A percentile compares a stretch with the other conserved stretches of the same genome.
Evolutionary conservation across 2,113 vertebrate genomes (phyloP).

Genomic region (Proteles cristata): DNA sequence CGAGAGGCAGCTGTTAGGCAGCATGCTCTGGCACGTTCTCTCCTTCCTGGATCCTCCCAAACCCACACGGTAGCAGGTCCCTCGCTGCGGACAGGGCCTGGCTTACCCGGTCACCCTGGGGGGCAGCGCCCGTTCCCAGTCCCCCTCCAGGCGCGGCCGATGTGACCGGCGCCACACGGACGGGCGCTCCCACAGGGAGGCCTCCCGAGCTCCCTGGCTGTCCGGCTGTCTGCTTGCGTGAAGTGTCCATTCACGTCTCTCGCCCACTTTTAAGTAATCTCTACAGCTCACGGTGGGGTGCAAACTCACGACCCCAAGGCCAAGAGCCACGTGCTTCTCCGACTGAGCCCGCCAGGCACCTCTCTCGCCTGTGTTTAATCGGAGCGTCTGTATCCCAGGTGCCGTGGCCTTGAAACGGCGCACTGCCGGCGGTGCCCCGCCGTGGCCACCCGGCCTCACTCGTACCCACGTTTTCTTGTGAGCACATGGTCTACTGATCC

Average conservation of each 20-base stretch:
- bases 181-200: fast-evolving
- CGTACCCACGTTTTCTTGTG: fast-evolving
- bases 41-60: neutral
- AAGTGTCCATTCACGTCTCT: neutral
- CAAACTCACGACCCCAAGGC: neutral
- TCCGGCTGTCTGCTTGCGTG: neutral
- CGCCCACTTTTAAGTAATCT: neutral
- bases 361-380: neutral
- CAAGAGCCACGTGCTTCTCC: neutral
- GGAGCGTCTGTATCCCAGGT: fast-evolving
- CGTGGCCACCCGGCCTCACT: neutral
- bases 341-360: neutral
- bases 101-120: neutral
- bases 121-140: neutral
- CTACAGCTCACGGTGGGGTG: neutral
- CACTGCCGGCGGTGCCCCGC: neutral
- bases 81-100: neutral
- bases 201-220: neutral
- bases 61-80: fast-evolving
- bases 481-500: too few species aligned
- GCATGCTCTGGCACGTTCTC: too few species aligned
- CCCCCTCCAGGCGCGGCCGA: neutral
- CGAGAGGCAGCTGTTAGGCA: neutral
- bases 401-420: fast-evolving
- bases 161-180: too few species aligned